Percentiles rank a stretch among this genome's conserved stretches.
Conservation (phyloP, 1,140 invertebrate genomes). For the Neodiprion virginianus region DNA sequence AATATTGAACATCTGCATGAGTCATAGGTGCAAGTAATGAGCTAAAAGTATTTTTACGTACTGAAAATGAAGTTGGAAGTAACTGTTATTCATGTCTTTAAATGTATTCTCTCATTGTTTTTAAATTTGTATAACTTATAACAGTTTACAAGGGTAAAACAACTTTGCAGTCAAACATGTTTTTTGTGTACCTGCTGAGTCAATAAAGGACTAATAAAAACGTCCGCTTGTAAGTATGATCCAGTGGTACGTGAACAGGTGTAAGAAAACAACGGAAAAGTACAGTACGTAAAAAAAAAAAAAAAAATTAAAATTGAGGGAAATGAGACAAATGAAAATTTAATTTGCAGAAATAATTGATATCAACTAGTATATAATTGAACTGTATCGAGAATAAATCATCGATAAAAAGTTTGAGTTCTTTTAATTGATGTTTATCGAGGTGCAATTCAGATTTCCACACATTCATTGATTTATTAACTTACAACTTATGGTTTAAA, state of each 20-base stretch:
- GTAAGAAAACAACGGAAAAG: neutral
- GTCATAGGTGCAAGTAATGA: no score
- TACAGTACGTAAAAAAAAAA: neutral
- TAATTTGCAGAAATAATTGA: neutral
- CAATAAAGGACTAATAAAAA: slow-evolving; percentile 14
- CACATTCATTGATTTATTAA: no score
- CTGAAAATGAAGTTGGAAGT: no score
- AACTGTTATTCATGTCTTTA: no score
- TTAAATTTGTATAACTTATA: no score
- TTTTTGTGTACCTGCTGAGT: neutral
- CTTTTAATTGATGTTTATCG: neutral
- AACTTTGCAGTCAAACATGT: neutral
- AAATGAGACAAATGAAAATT: neutral
- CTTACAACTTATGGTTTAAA: slow-evolving; percentile 3
- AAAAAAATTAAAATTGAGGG: neutral
- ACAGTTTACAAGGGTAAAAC: neutral
- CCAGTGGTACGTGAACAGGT: neutral
- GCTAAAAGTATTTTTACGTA: no score
- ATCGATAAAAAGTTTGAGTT: neutral
- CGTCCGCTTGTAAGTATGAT: neutral
- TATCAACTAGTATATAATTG: no score
- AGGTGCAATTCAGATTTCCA: no score
- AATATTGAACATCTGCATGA: no score
- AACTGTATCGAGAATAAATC: no score
- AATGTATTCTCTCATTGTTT: no score